Percentiles rank a stretch among this genome's conserved stretches.
phyloP scores from a whole-genome alignment of 92 coral and sea anemone genomes.

The Heliopora coerulea region DNA sequence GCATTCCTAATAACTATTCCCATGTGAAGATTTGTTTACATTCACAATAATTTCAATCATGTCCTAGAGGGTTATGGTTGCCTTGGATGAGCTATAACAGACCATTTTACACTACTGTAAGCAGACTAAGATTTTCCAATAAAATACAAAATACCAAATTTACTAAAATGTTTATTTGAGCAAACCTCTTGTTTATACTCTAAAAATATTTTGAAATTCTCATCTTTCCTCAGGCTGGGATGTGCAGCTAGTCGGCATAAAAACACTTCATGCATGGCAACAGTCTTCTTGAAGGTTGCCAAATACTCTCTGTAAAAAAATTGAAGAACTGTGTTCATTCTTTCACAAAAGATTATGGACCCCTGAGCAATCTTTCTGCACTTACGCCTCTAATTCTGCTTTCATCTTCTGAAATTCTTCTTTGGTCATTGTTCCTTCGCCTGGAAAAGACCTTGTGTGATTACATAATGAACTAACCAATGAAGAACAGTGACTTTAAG shows the following conservation, averaged over 20 bases:
- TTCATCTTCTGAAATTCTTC: slow-evolving; percentile 98
- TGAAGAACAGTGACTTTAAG: too few relatives aligned
- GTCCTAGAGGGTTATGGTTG: too few relatives aligned
- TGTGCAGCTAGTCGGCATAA: slow-evolving; percentile 91
- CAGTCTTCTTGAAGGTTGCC: slow-evolving; percentile 98
- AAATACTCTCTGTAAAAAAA: slow-evolving; percentile 75
- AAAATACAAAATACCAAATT: too few relatives aligned
- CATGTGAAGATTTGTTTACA: too few relatives aligned
- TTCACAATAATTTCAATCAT: too few relatives aligned
- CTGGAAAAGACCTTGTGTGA: too few relatives aligned
- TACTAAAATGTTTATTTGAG: too few relatives aligned
- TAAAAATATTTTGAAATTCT: slow-evolving; percentile 94
- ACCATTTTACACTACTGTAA: too few relatives aligned
- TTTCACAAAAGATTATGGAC: background rate
- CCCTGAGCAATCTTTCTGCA: background rate
- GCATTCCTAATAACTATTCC: too few relatives aligned
- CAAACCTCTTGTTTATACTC: slow-evolving; percentile 96
- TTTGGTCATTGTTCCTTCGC: slow-evolving; percentile 96
- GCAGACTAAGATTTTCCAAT: too few relatives aligned
- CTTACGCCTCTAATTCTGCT: slow-evolving; percentile 98
- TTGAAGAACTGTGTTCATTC: background rate
- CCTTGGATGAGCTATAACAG: too few relatives aligned
- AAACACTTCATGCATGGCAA: slow-evolving; percentile 99
- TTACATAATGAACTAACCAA: background rate
- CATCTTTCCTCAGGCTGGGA: slow-evolving; percentile 93